A percentile compares a stretch with the other conserved stretches of the same genome.
Evolutionary conservation across 2,113 vertebrate genomes (phyloP).

Genomic region (Platysteira castanea): DNA sequence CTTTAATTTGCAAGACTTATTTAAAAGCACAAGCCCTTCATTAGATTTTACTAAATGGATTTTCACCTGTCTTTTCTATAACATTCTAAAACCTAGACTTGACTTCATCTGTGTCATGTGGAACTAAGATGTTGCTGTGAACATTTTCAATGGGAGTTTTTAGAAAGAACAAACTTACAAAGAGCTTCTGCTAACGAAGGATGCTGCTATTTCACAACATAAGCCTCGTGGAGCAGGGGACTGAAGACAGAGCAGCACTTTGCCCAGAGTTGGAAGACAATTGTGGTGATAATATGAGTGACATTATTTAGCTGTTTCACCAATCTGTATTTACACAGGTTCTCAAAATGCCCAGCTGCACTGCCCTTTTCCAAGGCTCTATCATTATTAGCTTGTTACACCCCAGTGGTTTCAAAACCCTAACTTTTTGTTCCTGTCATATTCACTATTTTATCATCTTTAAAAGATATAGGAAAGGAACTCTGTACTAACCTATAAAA

Average conservation of each 20-base stretch:
- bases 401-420: neutral
- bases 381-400: neutral
- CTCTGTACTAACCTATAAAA: neutral
- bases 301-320: neutral
- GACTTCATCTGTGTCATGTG: neutral
- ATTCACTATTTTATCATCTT: slow-evolving; percentile 1
- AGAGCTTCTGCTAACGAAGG: neutral
- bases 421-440: neutral
- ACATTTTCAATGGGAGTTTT: neutral
- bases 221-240: neutral
- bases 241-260: neutral
- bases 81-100: neutral
- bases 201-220: neutral
- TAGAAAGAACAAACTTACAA: neutral
- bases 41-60: neutral
- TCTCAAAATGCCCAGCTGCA: neutral
- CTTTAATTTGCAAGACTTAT: neutral
- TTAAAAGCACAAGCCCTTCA: neutral
- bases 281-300: neutral
- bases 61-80: neutral
- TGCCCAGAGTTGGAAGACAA: neutral
- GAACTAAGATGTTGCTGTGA: neutral
- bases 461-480: neutral
- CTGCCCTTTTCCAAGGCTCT: neutral
- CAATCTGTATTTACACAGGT: neutral